phyloP scores from a whole-genome alignment of 2,888 invertebrate genomes.

The Lymantria monacha region DNA sequence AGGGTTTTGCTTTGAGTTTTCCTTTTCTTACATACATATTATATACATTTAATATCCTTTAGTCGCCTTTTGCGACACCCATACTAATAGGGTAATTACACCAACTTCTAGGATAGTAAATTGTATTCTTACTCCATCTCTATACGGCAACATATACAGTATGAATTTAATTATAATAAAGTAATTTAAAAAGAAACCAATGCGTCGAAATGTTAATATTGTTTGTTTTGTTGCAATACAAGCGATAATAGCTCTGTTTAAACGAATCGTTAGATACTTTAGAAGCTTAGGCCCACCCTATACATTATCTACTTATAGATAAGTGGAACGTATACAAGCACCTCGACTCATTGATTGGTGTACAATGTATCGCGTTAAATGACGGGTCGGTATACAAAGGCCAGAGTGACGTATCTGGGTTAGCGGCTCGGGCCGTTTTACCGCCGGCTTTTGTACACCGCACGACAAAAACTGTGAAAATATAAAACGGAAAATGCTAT shows the following conservation, averaged over 20 bases:
- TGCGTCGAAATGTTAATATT: too few relatives aligned
- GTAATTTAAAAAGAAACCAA: too few relatives aligned
- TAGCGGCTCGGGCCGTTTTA: conserved; percentile 26
- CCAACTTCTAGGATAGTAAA: too few relatives aligned
- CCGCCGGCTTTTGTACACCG: conserved; percentile 39
- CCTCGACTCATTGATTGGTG: conserved; percentile 34
- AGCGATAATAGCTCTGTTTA: background rate
- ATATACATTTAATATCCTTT: too few relatives aligned
- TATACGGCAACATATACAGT: too few relatives aligned
- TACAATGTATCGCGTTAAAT: conserved; percentile 25
- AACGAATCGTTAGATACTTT: background rate
- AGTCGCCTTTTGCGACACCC: too few relatives aligned
- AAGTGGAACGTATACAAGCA: background rate
- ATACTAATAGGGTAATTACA: too few relatives aligned
- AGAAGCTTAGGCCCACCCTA: background rate
- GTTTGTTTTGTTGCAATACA: too few relatives aligned
- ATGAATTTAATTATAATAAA: too few relatives aligned
- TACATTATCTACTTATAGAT: background rate
- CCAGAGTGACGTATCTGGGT: conserved; percentile 43
- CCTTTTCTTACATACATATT: too few relatives aligned
- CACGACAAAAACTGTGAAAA: conserved; percentile 9
- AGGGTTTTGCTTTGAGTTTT: too few relatives aligned
- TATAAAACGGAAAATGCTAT: background rate
- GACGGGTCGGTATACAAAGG: conserved; percentile 51
- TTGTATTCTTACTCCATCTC: too few relatives aligned